Evolutionary conservation across 2,797 vertebrate genomes (phyloP).

Genomic region (Antennarius maculatus): DNA sequence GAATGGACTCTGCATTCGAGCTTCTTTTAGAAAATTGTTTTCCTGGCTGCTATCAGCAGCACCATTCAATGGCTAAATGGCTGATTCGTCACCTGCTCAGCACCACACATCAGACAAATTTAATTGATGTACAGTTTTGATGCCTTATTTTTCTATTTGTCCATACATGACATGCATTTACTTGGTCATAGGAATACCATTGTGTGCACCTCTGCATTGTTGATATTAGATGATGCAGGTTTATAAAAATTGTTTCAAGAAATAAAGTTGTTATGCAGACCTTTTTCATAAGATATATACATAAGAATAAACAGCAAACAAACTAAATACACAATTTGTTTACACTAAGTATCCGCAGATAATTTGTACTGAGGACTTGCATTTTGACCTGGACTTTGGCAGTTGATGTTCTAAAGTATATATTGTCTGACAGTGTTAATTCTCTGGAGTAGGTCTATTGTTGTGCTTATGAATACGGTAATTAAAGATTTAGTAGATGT

Average conservation of each 20-base stretch:
- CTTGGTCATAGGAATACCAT: not conserved
- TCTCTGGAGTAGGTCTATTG: conserved; percentile 11
- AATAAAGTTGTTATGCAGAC: conserved; percentile 1
- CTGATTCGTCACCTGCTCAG: not conserved
- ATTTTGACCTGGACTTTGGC: not conserved
- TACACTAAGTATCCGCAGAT: not conserved
- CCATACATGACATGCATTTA: too few relatives aligned
- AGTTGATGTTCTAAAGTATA: conserved; percentile 5
- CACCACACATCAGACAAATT: not conserved
- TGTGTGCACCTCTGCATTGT: too few relatives aligned
- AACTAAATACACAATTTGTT: not conserved
- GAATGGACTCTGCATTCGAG: too few relatives aligned
- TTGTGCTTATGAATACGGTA: conserved; percentile 29
- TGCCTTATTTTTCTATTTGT: not conserved
- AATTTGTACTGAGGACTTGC: too few relatives aligned
- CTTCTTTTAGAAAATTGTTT: not conserved
- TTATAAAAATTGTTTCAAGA: too few relatives aligned
- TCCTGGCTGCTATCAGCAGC: not conserved
- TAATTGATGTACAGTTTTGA: not conserved
- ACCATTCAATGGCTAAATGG: not conserved
- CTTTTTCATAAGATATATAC: not conserved
- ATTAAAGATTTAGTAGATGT: conserved; percentile 40
- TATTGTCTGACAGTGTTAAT: conserved; percentile 15
- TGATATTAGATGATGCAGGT: too few relatives aligned
- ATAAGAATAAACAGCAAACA: too few relatives aligned